Evolutionary conservation across 2,888 invertebrate genomes (phyloP), one percentile per base, ranked within the genome.

Genomic region (Hermodice carunculata): DNA sequence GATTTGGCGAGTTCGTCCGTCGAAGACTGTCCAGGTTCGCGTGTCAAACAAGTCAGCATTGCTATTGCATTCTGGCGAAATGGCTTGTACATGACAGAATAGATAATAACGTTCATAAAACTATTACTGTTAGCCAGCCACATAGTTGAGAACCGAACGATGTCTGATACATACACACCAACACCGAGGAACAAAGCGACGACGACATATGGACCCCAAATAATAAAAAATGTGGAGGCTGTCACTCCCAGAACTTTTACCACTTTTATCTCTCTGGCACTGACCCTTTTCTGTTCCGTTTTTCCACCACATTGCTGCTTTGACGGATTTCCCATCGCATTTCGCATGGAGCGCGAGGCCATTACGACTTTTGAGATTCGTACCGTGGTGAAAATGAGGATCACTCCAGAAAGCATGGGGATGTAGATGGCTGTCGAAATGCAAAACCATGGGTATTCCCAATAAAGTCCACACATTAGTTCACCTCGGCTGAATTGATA

Each of bases 181-280:
- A n/a, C n/a, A n/a, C 34, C 49, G 3, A 32, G 59, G 6, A 32
- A 28, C 6, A 59, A 59, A 14, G 48, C 31, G 14, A 40, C 59
- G 2, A 59, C 40, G 6, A 70, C 71, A 57, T 76, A 76, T 1
- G 76, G 75, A 1, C 75, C 75, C 76, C 75, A 76, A 3, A 63
- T 58, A n/a, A 67, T 48, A 48, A 76, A 76, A 60, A 71, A 76
- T 24, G 66, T 56, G 4, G 53, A 52, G 1, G 74, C 67, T 3
- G 74, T 73, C 17, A 68, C 62, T 8, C 57, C 58, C 8, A 76
- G 49, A 28, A 76, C 61, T 44, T 66, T 69, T 11, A 74, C 63
- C 37, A 67, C 69, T 24, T 67, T 66, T 31, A 65, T 53, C n/a
- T 68, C 67, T 3, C 42, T 48, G n/a, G 31, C 58, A 14, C 37